A percentile compares a stretch with the other conserved stretches of the same genome.
phyloP scores from a whole-genome alignment of 1,140 invertebrate species.

The Aphelinus atriplicis region DNA sequence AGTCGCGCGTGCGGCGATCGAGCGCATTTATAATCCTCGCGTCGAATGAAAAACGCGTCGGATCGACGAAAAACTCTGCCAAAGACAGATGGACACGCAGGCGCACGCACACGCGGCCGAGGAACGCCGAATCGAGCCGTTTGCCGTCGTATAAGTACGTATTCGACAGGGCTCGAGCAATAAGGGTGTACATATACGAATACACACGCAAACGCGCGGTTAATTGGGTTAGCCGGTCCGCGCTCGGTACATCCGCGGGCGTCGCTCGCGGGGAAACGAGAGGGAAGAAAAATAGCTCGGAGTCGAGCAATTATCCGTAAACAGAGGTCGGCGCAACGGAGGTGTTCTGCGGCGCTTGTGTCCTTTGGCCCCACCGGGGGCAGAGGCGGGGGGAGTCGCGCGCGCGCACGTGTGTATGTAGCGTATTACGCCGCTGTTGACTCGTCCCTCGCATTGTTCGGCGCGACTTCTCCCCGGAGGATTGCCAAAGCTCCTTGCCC shows the following conservation, averaged over 20 bases:
- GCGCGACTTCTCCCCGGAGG: conserved; percentile 11
- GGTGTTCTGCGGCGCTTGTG: too few relatives aligned
- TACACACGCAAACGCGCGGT: not conserved
- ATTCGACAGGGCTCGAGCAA: not conserved
- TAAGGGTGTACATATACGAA: not conserved
- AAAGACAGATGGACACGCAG: too few relatives aligned
- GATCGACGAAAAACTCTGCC: too few relatives aligned
- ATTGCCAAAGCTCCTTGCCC: not conserved
- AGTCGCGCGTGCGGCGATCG: too few relatives aligned
- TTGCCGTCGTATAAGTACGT: not conserved
- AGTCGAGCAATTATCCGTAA: conserved; percentile 14
- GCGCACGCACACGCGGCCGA: too few relatives aligned
- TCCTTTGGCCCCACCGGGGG: too few relatives aligned
- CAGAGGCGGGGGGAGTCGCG: conserved; percentile 1
- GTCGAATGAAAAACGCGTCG: too few relatives aligned
- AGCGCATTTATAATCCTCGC: too few relatives aligned
- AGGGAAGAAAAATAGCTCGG: conserved; percentile 1
- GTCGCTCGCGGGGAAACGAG: not conserved
- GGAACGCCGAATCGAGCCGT: conserved; percentile 1
- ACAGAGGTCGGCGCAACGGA: not conserved
- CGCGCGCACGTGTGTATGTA: not conserved
- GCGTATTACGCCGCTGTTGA: conserved; percentile 11
- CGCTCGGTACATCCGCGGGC: not conserved
- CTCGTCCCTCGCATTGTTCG: conserved; percentile 18
- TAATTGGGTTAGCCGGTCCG: conserved; percentile 8